phyloP scores from a whole-genome alignment of 2,797 vertebrate species.

The Pseudotriccus pelzelni region DNA sequence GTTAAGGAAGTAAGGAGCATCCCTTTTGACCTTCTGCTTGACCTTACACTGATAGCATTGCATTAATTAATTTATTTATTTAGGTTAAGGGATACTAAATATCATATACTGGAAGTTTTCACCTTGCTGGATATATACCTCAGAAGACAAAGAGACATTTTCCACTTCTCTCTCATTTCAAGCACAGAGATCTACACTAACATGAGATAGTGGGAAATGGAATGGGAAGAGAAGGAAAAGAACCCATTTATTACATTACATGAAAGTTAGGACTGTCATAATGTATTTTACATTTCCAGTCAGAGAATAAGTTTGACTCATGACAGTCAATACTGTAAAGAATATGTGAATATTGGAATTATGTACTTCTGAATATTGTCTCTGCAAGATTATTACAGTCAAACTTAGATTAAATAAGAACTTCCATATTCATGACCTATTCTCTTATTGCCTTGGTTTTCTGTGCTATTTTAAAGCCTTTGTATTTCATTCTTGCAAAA shows the following conservation, averaged over 20 bases:
- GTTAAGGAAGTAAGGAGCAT: not conserved
- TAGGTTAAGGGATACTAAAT: not conserved
- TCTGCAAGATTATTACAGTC: not conserved
- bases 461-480: not conserved
- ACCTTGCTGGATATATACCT: not conserved
- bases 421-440: not conserved
- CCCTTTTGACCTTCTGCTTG: not conserved
- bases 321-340: not conserved
- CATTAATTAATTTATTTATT: not conserved
- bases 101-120: not conserved
- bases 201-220: not conserved
- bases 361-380: not conserved
- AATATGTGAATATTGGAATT: not conserved
- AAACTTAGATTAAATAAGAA: not conserved
- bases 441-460: not conserved
- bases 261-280: not conserved
- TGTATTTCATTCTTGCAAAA: not conserved
- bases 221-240: not conserved
- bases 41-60: not conserved
- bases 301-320: not conserved
- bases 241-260: not conserved
- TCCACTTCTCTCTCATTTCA: not conserved
- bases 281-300: not conserved
- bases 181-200: not conserved
- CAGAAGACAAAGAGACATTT: not conserved